Base-by-base conservation (phyloP, 2,797 vertebrate species). In the Megalops cyprinoides region DNA sequence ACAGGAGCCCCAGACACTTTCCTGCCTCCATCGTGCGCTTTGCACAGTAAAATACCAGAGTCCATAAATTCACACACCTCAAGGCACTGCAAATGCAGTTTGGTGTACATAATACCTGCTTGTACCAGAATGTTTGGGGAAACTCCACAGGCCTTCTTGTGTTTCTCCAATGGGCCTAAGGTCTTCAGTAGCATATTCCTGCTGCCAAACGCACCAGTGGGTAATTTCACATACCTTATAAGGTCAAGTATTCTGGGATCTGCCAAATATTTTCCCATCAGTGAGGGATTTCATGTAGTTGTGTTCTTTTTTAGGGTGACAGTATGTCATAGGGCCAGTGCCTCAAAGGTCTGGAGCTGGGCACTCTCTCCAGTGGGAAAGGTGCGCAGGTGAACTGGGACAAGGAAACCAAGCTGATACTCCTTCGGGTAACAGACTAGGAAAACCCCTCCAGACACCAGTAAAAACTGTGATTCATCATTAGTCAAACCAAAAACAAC, bases 391-490 rank as follows among this genome's bases (percentile, higher is more conserved):
- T 69, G 65, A 69, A 69, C 18, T 53, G 5, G 37, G 15, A 15
- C 18, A 34, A 67, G 37, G 18, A 9, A 42, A n/a, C 44, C 18
- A 14, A 42, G 37, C 65, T 37, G 34, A 28, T 12, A 12, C 62
- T 2, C 7, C 34, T 67, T 34, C 62, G 39, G 20, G 9, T n/a
- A 12, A 25, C 23, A n/a, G 23, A 20, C 8, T n/a, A 69, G 65
- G 37, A 69, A 69, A 69, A 34, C 65, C 65, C 65, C 65, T 69
- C 65, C 65, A 69, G 65, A 69, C 65, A 42, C 18, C 65, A 69
- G 65, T 69, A 69, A 69, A 69, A 69, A n/a, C 39, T 37, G 18
- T 69, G 65, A 69, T 69, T 69, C 65, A 69, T 39, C 7, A 15
- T 69, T 20, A 69, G 65, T 69, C 65, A 69, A 37, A 67, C 14